Conservation (phyloP, 1,140 invertebrate genomes). For the Macrotrachela quadricornifera region DNA sequence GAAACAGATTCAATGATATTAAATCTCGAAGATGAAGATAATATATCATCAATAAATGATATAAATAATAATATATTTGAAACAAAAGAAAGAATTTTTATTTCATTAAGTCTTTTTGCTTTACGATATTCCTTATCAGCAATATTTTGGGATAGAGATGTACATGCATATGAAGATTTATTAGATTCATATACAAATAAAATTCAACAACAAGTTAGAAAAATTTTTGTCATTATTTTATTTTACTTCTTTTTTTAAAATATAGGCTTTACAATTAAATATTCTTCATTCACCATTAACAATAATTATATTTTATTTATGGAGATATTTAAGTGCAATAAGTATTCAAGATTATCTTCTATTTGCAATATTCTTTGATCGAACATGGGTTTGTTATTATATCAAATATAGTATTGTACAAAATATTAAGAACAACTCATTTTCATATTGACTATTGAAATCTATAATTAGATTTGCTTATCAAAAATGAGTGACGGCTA, state of each 20-base stretch:
- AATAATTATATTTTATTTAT: background rate
- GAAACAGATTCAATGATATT: too few relatives aligned
- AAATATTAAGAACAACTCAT: too few relatives aligned
- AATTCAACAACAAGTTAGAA: background rate
- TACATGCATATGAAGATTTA: background rate
- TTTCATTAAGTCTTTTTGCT: too few relatives aligned
- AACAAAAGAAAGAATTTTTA: too few relatives aligned
- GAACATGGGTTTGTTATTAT: background rate
- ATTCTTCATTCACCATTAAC: background rate
- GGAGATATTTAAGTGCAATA: slow-evolving; percentile 1
- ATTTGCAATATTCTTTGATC: slow-evolving; percentile 3
- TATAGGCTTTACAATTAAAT: background rate
- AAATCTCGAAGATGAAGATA: too few relatives aligned
- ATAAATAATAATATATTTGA: too few relatives aligned
- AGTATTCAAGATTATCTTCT: slow-evolving; percentile 1
- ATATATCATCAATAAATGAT: too few relatives aligned
- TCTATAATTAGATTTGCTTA: too few relatives aligned
- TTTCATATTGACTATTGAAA: too few relatives aligned
- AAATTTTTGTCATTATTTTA: background rate
- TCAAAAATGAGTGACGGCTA: too few relatives aligned
- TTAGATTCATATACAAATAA: background rate
- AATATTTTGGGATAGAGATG: slow-evolving; percentile 3
- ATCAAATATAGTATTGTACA: too few relatives aligned
- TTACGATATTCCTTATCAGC: background rate
- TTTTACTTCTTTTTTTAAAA: too few relatives aligned